A percentile compares a stretch with the other conserved stretches of the same genome.
These are phyloP conservation scores for Orussus abietinus DNA, from an alignment of 1,140 invertebrate species.

Conservation along the genomic window DNA sequence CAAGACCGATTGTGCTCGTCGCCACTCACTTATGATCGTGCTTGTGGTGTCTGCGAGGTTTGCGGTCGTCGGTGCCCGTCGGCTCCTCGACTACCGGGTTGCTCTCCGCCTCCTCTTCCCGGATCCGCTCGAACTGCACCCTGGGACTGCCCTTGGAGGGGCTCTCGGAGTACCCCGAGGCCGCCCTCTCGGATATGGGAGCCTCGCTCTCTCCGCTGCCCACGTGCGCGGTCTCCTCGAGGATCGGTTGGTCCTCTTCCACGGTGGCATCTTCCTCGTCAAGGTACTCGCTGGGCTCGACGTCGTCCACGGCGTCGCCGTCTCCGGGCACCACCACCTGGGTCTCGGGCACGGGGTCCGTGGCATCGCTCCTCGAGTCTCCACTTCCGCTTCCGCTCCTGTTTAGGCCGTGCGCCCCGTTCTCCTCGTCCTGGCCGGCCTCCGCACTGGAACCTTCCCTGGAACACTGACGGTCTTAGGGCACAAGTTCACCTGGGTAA, in stretches of 20 bases:
- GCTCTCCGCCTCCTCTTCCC: constrained; percentile 33
- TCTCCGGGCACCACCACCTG: constrained; percentile 21
- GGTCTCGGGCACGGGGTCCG: too few species aligned
- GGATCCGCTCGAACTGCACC: constrained; percentile 51
- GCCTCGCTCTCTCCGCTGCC: constrained; percentile 46
- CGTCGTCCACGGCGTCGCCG: constrained; percentile 31
- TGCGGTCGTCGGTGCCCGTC: constrained; percentile 35
- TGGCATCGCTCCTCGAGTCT: constrained; percentile 7
- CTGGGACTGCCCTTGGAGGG: constrained; percentile 40
- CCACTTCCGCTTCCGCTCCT: constrained; percentile 19
- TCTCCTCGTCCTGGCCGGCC: constrained; percentile 37
- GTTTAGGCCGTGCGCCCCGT: too few species aligned
- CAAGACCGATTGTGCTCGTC: too few species aligned
- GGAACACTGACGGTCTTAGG: too few species aligned
- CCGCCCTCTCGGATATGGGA: constrained; percentile 49
- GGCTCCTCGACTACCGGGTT: constrained; percentile 20
- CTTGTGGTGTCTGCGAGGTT: constrained; percentile 42
- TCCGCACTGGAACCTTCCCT: constrained; percentile 46
- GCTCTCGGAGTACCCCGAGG: constrained; percentile 38
- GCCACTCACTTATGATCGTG: constrained; percentile 54
- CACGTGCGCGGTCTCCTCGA: constrained; percentile 21
- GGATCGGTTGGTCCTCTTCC: constrained; percentile 16
- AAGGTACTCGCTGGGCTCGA: constrained; percentile 15
- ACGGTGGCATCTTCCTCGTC: constrained; percentile 25
- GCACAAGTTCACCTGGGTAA: too few species aligned